These are phyloP conservation scores for Hipparchia sbordonii DNA, from an alignment of 2,888 invertebrate genomes.

Conservation along the genomic window DNA sequence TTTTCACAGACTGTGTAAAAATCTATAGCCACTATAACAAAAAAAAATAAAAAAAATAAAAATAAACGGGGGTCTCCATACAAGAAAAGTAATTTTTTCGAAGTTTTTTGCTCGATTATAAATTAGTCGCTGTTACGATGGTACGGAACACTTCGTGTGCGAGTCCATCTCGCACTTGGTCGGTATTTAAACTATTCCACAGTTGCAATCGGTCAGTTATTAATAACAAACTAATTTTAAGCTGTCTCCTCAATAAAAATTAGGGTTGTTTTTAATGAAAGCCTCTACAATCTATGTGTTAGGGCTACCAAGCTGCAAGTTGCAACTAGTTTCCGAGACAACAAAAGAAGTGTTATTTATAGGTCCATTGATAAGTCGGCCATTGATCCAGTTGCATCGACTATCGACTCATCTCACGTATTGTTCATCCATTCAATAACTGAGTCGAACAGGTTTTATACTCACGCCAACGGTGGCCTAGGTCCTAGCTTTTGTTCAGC, in stretches of 20 bases:
- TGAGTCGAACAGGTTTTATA: constrained; percentile 5
- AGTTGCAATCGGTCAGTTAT: too few species aligned
- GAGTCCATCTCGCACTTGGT: too few species aligned
- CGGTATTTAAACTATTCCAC: not conserved
- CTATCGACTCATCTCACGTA: constrained; percentile 14
- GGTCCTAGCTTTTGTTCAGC: too few species aligned
- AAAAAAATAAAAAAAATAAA: too few species aligned
- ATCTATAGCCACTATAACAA: too few species aligned
- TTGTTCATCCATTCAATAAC: constrained; percentile 15
- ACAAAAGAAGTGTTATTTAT: constrained; percentile 28
- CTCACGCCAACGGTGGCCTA: not conserved
- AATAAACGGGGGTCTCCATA: too few species aligned
- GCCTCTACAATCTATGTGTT: not conserved
- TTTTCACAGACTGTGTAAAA: too few species aligned
- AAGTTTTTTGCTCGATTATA: not conserved
- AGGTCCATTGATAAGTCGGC: constrained; percentile 29
- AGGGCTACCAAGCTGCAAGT: not conserved
- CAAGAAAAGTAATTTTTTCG: not conserved
- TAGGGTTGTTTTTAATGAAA: not conserved
- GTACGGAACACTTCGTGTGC: too few species aligned
- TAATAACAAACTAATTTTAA: too few species aligned
- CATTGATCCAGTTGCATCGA: constrained; percentile 30
- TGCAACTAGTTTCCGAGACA: constrained; percentile 2
- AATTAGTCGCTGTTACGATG: not conserved
- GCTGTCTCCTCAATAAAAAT: too few species aligned